Base-by-base conservation (phyloP, 2,113 vertebrate genomes). In the Polyodon spathula region DNA sequence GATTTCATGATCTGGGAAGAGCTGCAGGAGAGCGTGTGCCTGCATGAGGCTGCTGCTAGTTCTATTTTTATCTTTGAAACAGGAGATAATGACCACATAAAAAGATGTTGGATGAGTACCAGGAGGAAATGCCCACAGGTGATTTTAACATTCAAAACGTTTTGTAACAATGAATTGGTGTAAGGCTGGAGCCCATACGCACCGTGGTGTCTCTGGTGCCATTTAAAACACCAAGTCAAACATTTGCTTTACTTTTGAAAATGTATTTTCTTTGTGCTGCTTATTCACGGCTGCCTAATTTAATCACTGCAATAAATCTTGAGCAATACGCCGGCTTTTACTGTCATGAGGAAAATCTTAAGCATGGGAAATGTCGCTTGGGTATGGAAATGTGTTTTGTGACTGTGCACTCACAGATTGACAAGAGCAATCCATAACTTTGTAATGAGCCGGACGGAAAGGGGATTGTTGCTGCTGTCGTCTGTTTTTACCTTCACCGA, bases 341-440 rank as follows among this genome's bases (percentile, higher is more conserved):
- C 79, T 77, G 68, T 65, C 68, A 76, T 78, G 77, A 68, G 61
- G 38, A 54, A 42, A 67, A 66, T 76, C 75, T 79, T 81, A 80
- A 81, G 78, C 73, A 69, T 82, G 81, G 77, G 82, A 81, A 76
- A 83, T 84, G 86, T 84, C 77, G 82, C 70, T 61, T 51, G 62
- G 71, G 70, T 51, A 73, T 66, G 75, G 66, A 80, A 78, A 78
- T 72, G 73, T 40, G 71, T 71, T 76, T 75, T 63, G 73, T 74
- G 78, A 71, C 63, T 73, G 56, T 79, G 73, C 81, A 84, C 85
- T 82, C 84, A 81, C 78, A 12, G 66, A 65, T 76, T 80, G 78
- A 85, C 82, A 77, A 70, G 77, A 72, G 74, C 77, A 78, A 87
- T 86, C 83, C 79, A 84, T 85, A 86, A 84, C 71, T 52, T 71